Percentiles rank a stretch among this genome's conserved stretches.
These are phyloP conservation scores for Loriculus beryllinus DNA, from an alignment of 2,797 vertebrate species.

Conservation along the genomic window DNA sequence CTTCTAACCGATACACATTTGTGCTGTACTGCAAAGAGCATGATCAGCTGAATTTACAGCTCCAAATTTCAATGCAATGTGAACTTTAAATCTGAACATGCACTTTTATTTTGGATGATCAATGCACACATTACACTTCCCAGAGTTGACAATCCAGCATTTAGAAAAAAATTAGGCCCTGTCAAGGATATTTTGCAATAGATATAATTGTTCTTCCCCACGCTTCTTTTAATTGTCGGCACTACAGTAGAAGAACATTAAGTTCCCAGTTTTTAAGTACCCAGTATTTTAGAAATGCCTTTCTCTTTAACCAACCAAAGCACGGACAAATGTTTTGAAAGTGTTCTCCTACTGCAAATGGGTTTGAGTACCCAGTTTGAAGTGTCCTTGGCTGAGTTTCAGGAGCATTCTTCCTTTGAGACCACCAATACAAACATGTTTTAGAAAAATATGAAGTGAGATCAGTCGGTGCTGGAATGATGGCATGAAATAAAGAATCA, in stretches of 20 bases:
- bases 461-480: neutral
- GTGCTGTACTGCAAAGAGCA: neutral
- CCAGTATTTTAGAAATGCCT: neutral
- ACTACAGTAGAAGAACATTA: neutral
- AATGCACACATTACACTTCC: neutral
- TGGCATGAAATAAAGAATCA: neutral
- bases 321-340: neutral
- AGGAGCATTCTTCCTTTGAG: neutral
- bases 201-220: neutral
- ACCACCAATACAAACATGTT: neutral
- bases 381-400: neutral
- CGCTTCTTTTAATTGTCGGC: neutral
- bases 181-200: conserved; percentile 13
- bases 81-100: neutral
- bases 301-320: neutral
- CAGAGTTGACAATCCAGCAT: neutral
- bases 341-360: neutral
- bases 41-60: neutral
- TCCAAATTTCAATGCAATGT: neutral
- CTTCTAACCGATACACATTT: neutral
- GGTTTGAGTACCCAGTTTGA: neutral
- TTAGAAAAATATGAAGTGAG: neutral
- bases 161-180: neutral
- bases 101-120: neutral
- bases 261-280: neutral